phyloP scores from a whole-genome alignment of 2,797 vertebrate genomes.

The Lutjanus campechanus region DNA sequence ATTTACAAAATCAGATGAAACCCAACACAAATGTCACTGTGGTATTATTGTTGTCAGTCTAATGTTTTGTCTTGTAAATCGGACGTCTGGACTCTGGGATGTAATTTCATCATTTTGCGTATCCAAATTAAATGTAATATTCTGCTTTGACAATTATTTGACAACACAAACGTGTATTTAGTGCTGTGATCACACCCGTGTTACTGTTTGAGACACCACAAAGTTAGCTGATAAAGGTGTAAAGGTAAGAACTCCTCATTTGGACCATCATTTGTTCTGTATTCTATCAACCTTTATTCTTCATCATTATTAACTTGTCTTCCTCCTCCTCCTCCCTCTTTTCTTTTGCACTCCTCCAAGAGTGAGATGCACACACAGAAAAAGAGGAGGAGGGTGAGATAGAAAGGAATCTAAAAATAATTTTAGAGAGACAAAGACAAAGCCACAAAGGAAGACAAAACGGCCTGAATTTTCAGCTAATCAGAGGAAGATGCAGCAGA shows the following conservation, averaged over 20 bases:
- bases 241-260: neutral
- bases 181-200: neutral
- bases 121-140: neutral
- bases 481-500: conserved; percentile 8
- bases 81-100: neutral
- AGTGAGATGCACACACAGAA: conserved; percentile 31
- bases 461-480: conserved; percentile 3
- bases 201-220: neutral
- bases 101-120: neutral
- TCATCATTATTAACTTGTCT: conserved; percentile 29
- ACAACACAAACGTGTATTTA: neutral
- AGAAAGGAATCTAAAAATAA: conserved; percentile 71
- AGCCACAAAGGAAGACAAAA: conserved; percentile 41
- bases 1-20: conserved; percentile 34
- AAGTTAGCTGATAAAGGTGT: neutral
- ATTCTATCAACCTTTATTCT: conserved; percentile 11
- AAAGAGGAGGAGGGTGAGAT: conserved; percentile 56
- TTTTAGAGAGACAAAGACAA: conserved; percentile 30
- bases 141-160: neutral
- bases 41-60: neutral
- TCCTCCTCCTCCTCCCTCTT: conserved; percentile 33
- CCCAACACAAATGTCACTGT: conserved; percentile 10
- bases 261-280: conserved; percentile 8
- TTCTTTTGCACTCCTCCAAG: conserved; percentile 38
- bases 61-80: neutral